A percentile compares a stretch with the other conserved stretches of the same genome.
Evolutionary conservation across 2,888 invertebrate genomes (phyloP).

Genomic region (Eristalis intricaria): DNA sequence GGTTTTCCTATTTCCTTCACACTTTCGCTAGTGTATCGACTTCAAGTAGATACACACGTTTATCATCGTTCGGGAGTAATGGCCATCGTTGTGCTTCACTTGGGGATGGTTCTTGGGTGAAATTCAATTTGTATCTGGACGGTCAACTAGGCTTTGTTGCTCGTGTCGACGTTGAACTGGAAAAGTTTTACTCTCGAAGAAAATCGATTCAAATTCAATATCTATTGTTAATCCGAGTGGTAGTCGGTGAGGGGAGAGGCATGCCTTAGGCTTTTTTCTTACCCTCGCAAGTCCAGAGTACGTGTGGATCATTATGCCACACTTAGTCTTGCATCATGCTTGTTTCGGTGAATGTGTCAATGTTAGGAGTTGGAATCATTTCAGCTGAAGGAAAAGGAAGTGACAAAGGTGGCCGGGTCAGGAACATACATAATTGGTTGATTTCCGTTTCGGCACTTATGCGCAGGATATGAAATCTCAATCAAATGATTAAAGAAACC

Average conservation of each 20-base stretch:
- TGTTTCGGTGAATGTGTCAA: background rate
- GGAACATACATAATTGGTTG: background rate
- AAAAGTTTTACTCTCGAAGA: constrained; percentile 39
- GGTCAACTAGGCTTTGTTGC: background rate
- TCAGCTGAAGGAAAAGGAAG: background rate
- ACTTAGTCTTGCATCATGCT: background rate
- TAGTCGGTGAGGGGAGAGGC: background rate
- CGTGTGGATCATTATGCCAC: background rate
- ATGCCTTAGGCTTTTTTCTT: constrained; percentile 2
- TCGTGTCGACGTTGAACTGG: constrained; percentile 21
- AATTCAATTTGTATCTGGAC: constrained; percentile 17
- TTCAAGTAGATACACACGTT: constrained; percentile 22
- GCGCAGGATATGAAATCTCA: too few relatives aligned
- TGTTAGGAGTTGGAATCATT: background rate
- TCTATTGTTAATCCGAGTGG: constrained; percentile 18
- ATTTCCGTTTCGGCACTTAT: too few relatives aligned
- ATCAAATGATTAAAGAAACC: too few relatives aligned
- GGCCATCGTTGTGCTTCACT: constrained; percentile 41
- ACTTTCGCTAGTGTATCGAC: constrained; percentile 9
- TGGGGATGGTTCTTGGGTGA: constrained; percentile 15
- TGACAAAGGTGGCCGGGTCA: too few relatives aligned
- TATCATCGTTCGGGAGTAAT: constrained; percentile 40
- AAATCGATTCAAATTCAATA: constrained; percentile 60
- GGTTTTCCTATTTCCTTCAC: constrained; percentile 38
- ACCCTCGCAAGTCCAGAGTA: background rate